Evolutionary conservation across 2,797 vertebrate species (phyloP), one percentile per base, ranked within the genome.

Genomic region (Crocodylus rhombifer): DNA sequence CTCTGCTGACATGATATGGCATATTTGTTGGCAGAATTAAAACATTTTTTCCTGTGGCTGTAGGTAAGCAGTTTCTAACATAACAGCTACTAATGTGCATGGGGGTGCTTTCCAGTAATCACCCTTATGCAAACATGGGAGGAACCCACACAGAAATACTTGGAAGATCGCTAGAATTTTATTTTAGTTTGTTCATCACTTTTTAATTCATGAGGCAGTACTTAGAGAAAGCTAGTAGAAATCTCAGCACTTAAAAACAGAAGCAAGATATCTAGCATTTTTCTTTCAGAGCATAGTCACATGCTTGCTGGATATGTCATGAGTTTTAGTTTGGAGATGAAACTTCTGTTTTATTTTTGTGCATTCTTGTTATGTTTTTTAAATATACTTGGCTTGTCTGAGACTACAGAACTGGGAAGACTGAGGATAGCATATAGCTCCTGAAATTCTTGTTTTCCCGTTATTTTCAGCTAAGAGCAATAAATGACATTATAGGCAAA

Each of bases 401-500:
- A 91, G 65, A 75, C 83, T 84, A 60, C 36, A 73, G 26, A 74
- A 23, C 10, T 21, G n/a, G 71, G n/a, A 67, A 89, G 26, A 18
- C n/a, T 69, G 1, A 51, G 56, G 30, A 36, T 12, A 80, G 42
- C 42, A 51, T 51, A 51, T 51, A 51, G 42, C 42, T 51, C 42
- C 42, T 51, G 42, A 51, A 51, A 51, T 82, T 18, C 55, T 93
- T 91, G 12, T 85, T 89, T 88, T 67, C 20, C 61, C 12, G 1
- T 84, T 28, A 60, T 78, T 93, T 65, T 78, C 23, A 91, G 93
- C 83, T 76, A 33, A 63, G 62, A 76, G 64, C 90, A 92, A 73
- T 69, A 30, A 69, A 36, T 17, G 58, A 25, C 0, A 55, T 14
- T 62, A 55, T 93, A 87, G 91, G 73, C 33, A 78, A 89, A 80